These are phyloP conservation scores for Zaprionus taronus DNA, from an alignment of 1,140 invertebrate species.

Conservation along the genomic window DNA sequence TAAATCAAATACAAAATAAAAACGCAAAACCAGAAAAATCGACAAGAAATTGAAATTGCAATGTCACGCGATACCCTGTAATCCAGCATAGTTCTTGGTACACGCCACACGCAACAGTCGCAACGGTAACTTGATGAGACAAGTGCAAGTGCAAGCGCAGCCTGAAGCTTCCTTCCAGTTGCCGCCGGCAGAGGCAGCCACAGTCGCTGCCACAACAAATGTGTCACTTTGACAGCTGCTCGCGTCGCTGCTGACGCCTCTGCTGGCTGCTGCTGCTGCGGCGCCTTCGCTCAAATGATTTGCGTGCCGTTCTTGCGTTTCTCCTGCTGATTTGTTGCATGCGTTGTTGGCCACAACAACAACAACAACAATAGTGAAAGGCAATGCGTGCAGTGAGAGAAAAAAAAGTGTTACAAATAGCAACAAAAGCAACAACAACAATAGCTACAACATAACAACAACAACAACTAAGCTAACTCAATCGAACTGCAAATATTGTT, in stretches of 20 bases:
- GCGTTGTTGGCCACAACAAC: constrained; percentile 62
- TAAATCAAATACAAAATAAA: constrained; percentile 13
- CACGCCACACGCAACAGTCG: constrained; percentile 44
- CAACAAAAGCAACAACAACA: constrained; percentile 32
- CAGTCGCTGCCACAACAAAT: constrained; percentile 35
- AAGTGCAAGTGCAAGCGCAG: constrained; percentile 57
- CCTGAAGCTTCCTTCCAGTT: constrained; percentile 23
- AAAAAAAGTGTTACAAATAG: constrained; percentile 69
- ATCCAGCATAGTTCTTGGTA: constrained; percentile 26
- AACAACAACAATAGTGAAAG: constrained; percentile 33
- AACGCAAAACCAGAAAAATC: constrained; percentile 23
- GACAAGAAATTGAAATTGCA: constrained; percentile 1
- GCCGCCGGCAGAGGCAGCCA: constrained; percentile 50
- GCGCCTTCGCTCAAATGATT: constrained; percentile 57
- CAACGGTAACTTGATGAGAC: constrained; percentile 22
- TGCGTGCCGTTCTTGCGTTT: constrained; percentile 78
- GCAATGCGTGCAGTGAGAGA: constrained; percentile 61
- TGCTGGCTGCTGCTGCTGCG: constrained; percentile 7
- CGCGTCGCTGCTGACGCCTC: constrained; percentile 27
- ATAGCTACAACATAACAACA: constrained; percentile 25
- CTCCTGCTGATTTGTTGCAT: constrained; percentile 76
- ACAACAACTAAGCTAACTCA: constrained; percentile 40
- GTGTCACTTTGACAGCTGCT: constrained; percentile 68
- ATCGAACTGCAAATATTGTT: constrained; percentile 27
- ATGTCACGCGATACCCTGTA: constrained; percentile 44